A percentile compares a stretch with the other conserved stretches of the same genome.
phyloP scores from a whole-genome alignment of 2,797 vertebrate species.

The Enteromius unitaeniatus region DNA sequence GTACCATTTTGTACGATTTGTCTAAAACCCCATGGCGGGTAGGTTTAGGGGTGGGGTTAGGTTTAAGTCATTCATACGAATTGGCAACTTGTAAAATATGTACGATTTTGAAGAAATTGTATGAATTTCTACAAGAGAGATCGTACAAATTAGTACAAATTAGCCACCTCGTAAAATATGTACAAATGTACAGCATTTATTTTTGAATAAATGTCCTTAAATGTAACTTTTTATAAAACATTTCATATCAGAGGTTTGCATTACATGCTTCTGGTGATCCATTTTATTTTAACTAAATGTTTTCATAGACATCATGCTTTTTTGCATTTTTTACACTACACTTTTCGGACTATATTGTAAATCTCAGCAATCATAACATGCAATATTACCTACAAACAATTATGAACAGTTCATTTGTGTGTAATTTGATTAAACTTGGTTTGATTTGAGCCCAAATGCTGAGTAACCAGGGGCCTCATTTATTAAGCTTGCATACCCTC shows the following conservation, averaged over 20 bases:
- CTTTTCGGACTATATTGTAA: not conserved
- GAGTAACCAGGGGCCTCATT: not conserved
- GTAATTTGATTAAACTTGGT: not conserved
- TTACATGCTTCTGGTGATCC: not conserved
- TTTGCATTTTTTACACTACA: not conserved
- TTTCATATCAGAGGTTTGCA: not conserved
- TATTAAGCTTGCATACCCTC: no score
- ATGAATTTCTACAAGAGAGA: no score
- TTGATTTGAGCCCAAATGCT: not conserved
- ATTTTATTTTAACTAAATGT: not conserved
- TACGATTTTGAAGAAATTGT: no score
- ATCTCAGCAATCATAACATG: not conserved
- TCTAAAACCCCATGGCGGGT: no score
- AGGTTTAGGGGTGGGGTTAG: no score
- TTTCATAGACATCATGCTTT: not conserved
- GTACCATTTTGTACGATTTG: no score
- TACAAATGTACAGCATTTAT: not conserved
- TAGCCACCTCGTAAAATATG: no score
- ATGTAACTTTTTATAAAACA: not conserved
- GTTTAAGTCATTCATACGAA: no score
- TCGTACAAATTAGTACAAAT: no score
- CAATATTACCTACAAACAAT: not conserved
- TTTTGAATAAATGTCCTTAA: not conserved
- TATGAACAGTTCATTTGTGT: not conserved
- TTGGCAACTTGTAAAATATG: no score